Evolutionary conservation across 2,113 vertebrate genomes (phyloP).

Genomic region (Irena cyanogastra): DNA sequence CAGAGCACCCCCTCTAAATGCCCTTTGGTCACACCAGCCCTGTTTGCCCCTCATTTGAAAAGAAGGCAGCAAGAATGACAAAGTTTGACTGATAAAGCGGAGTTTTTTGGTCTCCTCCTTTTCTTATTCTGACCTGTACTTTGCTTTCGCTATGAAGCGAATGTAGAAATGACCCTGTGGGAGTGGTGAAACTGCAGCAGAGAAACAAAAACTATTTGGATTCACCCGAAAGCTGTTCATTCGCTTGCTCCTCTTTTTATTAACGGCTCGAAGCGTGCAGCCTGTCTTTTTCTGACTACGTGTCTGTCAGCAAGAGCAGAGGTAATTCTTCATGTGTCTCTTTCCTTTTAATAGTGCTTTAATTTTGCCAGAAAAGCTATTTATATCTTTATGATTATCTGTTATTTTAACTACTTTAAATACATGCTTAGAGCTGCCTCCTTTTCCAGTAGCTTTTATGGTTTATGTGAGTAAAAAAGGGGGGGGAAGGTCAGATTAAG

Average conservation of each 20-base stretch:
- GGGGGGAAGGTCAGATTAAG: background rate
- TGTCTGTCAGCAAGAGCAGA: background rate
- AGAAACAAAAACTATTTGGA: slow-evolving; percentile 61
- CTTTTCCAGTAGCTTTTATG: background rate
- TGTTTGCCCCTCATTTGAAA: background rate
- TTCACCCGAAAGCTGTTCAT: slow-evolving; percentile 32
- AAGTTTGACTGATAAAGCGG: background rate
- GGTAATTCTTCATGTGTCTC: slow-evolving; percentile 21
- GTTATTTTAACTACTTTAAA: background rate
- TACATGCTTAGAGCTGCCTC: background rate
- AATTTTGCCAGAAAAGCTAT: background rate
- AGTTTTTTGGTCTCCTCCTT: slow-evolving; percentile 40
- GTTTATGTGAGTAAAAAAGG: background rate
- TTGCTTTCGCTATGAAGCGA: slow-evolving; percentile 70
- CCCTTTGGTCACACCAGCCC: background rate
- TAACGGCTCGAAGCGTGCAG: slow-evolving; percentile 17
- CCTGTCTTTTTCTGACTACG: slow-evolving; percentile 12
- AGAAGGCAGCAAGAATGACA: background rate
- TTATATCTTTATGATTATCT: background rate
- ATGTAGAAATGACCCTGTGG: slow-evolving; percentile 45
- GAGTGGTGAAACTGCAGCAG: slow-evolving; percentile 61
- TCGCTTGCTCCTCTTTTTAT: slow-evolving; percentile 38
- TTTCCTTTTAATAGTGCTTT: background rate
- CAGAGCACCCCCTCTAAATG: slow-evolving; percentile 3
- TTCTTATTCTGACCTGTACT: slow-evolving; percentile 68